These are phyloP conservation scores for Digitonthophagus gazella DNA, from an alignment of 2,888 invertebrate genomes.

Conservation along the genomic window DNA sequence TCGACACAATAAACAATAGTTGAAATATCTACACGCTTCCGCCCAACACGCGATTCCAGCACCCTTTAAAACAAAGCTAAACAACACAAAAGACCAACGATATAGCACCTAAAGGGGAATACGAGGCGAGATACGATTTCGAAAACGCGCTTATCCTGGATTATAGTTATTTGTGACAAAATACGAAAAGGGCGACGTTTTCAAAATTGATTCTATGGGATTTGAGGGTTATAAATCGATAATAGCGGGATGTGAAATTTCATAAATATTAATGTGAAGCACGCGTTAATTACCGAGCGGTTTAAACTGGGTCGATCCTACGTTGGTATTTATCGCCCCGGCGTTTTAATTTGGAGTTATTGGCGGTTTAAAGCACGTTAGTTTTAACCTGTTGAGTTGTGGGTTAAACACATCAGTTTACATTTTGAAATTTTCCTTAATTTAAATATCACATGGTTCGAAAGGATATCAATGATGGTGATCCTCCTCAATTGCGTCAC, in stretches of 20 bases:
- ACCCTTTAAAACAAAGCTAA: not conserved
- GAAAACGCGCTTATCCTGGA: not conserved
- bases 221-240: not conserved
- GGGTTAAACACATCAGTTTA: not conserved
- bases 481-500: constrained; percentile 98
- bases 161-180: not conserved
- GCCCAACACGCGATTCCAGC: not conserved
- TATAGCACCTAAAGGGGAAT: too few species aligned
- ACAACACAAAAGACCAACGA: not conserved
- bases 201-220: not conserved
- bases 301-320: not conserved
- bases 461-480: constrained; percentile 96
- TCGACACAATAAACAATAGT: not conserved
- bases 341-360: not conserved
- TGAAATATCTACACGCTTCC: not conserved
- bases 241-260: not conserved
- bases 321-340: not conserved
- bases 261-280: not conserved
- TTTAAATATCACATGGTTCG: constrained; percentile 81
- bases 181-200: not conserved
- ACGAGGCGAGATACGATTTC: not conserved
- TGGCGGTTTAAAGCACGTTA: not conserved
- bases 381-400: not conserved
- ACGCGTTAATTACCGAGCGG: not conserved
- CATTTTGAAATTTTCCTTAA: constrained; percentile 59